Evolutionary conservation across 2,113 vertebrate species (phyloP).

Genomic region (Strigops habroptila): DNA sequence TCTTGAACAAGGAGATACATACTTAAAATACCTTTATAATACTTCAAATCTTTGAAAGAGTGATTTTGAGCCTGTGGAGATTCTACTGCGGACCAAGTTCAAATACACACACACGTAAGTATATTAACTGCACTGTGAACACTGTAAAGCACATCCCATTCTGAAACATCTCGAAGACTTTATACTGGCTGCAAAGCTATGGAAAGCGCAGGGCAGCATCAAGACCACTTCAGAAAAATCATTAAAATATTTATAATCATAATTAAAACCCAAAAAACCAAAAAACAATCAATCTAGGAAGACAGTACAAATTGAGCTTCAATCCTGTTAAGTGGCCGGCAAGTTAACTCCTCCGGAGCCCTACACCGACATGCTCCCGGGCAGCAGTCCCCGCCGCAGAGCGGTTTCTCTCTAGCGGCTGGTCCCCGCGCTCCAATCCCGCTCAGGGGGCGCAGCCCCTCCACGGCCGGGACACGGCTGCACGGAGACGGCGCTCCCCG

Average conservation of each 20-base stretch:
- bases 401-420: neutral
- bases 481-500: neutral
- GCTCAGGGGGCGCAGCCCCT: neutral
- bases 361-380: neutral
- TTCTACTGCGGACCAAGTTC: neutral
- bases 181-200: neutral
- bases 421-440: neutral
- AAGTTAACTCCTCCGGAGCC: neutral
- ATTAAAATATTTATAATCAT: neutral
- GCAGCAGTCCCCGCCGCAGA: neutral
- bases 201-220: neutral
- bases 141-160: neutral
- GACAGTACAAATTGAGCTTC: neutral
- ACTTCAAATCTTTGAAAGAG: neutral
- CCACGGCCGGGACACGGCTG: neutral
- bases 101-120: accelerated
- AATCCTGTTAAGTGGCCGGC: neutral
- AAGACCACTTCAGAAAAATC: neutral
- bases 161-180: neutral
- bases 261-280: neutral
- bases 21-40: neutral
- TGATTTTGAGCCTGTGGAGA: neutral
- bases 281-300: neutral
- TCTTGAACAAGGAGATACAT: neutral
- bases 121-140: neutral